These are phyloP conservation scores for Tenebrosternarchus preto DNA, from an alignment of 2,113 vertebrate genomes.

Conservation along the genomic window DNA sequence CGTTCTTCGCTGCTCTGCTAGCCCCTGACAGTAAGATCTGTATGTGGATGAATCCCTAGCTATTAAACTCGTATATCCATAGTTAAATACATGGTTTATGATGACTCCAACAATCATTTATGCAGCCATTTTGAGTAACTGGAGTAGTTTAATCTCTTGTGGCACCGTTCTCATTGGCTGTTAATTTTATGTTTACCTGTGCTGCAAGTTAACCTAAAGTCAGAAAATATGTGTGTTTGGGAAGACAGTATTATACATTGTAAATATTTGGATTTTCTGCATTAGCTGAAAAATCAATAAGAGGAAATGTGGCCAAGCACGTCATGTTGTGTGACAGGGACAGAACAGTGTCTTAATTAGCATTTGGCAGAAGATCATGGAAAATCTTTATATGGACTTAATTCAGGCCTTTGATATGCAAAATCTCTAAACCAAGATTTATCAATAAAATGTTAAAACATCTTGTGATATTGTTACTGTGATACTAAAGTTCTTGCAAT, in stretches of 20 bases:
- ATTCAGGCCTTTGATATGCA: slow-evolving; percentile 47
- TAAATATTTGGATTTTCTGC: slow-evolving; percentile 19
- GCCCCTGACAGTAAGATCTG: neutral
- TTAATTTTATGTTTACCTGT: slow-evolving; percentile 1
- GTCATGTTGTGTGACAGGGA: neutral
- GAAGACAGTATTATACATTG: slow-evolving; percentile 27
- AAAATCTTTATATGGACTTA: slow-evolving; percentile 23
- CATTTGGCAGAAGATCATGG: slow-evolving; percentile 6
- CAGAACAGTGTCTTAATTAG: neutral
- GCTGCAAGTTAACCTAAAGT: neutral
- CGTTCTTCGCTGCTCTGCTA: slow-evolving; percentile 18
- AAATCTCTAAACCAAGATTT: slow-evolving; percentile 37
- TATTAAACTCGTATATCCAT: neutral
- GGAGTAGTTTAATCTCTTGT: neutral
- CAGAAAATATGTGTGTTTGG: neutral
- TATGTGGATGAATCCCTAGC: slow-evolving; percentile 13
- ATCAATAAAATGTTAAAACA: slow-evolving; percentile 50
- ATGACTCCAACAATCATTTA: slow-evolving; percentile 3
- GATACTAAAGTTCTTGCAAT: neutral
- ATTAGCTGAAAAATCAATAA: neutral
- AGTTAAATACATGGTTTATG: neutral
- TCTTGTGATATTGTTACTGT: neutral
- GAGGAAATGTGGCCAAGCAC: neutral
- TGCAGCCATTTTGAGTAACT: slow-evolving; percentile 7
- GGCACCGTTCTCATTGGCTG: slow-evolving; percentile 17